These are phyloP conservation scores for Porites australiensis DNA, from an alignment of 64 coral and sea anemone genomes.

Conservation along the genomic window DNA sequence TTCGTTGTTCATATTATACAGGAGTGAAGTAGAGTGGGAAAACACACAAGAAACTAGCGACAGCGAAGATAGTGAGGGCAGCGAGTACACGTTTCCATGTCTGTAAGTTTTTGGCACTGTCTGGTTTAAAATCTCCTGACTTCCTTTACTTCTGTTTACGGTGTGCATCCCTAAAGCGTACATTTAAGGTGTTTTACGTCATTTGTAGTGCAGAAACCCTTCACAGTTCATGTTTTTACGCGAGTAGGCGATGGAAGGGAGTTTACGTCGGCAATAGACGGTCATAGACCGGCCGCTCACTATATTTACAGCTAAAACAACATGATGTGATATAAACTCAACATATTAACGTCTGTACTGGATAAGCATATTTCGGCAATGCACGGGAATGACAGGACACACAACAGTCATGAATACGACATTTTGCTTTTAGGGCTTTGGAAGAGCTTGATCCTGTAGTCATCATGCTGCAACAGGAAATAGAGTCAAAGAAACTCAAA, in stretches of 20 bases:
- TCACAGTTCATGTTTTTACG: no score
- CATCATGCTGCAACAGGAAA: constrained; percentile 50
- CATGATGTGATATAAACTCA: no score
- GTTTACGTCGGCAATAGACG: no score
- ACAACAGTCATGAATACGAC: constrained; percentile 1
- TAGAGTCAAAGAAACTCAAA: constrained; percentile 46
- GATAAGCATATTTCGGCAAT: no score
- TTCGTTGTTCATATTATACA: constrained; percentile 35
- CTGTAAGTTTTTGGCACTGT: not conserved
- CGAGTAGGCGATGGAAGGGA: no score
- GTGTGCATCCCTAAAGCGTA: not conserved
- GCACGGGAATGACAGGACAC: no score
- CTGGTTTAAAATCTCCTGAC: constrained; percentile 4
- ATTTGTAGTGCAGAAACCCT: no score
- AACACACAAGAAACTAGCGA: constrained; percentile 24
- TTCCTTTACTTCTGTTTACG: not conserved
- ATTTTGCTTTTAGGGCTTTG: constrained; percentile 52
- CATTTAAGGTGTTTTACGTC: not conserved
- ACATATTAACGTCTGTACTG: no score
- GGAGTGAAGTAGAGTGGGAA: constrained; percentile 44
- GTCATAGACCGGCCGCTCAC: no score
- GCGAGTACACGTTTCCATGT: constrained; percentile 62
- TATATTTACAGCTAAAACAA: no score
- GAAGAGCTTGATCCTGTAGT: constrained; percentile 64
- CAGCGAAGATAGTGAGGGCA: constrained; percentile 32